Evolutionary conservation across 2,888 invertebrate species (phyloP), one percentile per base, ranked within the genome.

Genomic region (Callosobruchus maculatus): DNA sequence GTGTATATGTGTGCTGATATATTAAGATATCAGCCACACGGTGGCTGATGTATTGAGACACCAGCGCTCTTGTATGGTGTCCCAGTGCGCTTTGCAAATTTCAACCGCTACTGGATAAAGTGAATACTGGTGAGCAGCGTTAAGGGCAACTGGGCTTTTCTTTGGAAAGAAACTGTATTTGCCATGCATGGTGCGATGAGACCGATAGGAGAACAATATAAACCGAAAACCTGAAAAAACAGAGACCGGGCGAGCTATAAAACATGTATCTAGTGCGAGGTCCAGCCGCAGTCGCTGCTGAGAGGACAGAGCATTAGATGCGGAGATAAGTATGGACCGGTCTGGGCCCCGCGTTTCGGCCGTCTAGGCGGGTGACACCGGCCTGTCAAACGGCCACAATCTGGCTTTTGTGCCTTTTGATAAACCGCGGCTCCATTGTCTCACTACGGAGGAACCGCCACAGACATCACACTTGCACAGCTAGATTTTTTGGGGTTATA

Each of bases 281-380:
- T 68, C 68, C 68, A 68, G 68, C 80, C 80, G 3, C 7, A 49
- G 18, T 49, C 13, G 49, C 49, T 49, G 49, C 49, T 49, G 49
- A 49, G 49, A 5, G 80, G 79, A 77, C 77, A 78, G 72, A 75
- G 78, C 79, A 80, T 82, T 83, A 83, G 83, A 83, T 83, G 80
- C 81, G 80, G 82, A 78, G 83, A 83, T 83, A 83, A 83, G 78
- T 79, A 81, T 82, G 20, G 21, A 82, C 80, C 82, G 82, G 81
- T 82, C 21, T 22, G 72, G 71, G 68, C 77, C 77, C 77, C 78
- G 77, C 78, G 78, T 79, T 78, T 80, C 78, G 79, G 79, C 78
- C 77, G 76, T 78, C 22, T 79, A 78, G 80, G 80, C 81, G 78
- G 83, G 83, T 84, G 84, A 83, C 83, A 83, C 83, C 83, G 83